A percentile compares a stretch with the other conserved stretches of the same genome.
phyloP scores from a whole-genome alignment of 2,888 invertebrate species.

The Yponomeuta evonymella region DNA sequence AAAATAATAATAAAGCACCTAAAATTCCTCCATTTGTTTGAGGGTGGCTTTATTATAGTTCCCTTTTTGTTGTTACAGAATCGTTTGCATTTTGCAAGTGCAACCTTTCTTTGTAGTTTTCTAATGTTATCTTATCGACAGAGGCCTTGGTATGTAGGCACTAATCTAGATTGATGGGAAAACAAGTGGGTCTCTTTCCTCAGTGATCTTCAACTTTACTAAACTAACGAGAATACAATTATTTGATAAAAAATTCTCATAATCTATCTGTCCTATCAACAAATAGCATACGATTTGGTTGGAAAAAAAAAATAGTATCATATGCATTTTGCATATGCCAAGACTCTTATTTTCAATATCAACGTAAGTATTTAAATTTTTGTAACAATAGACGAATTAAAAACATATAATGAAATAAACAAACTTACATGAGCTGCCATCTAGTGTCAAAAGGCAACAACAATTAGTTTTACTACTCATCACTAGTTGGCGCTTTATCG shows the following conservation, averaged over 20 bases:
- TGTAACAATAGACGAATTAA: no score
- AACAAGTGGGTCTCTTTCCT: neutral
- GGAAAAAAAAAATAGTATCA: no score
- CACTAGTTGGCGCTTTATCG: conserved; percentile 28
- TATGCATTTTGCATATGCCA: no score
- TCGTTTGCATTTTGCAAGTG: conserved; percentile 23
- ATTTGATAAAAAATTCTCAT: neutral
- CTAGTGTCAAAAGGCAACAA: conserved; percentile 12
- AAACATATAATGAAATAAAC: neutral
- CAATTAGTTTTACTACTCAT: conserved; percentile 23
- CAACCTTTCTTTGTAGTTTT: neutral
- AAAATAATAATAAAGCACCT: conserved; percentile 61
- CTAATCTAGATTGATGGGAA: neutral
- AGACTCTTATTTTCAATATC: no score
- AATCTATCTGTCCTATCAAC: neutral
- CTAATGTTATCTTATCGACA: neutral
- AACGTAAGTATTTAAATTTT: no score
- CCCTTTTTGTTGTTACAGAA: conserved; percentile 37
- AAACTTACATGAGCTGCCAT: neutral
- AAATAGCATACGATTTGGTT: no score
- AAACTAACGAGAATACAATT: neutral
- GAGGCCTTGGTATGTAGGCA: neutral
- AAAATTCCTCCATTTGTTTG: conserved; percentile 46
- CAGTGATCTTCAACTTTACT: neutral
- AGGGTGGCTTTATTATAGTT: conserved; percentile 30